Base-by-base conservation (phyloP, 2,888 invertebrate species). In the Saturnia japonica region DNA sequence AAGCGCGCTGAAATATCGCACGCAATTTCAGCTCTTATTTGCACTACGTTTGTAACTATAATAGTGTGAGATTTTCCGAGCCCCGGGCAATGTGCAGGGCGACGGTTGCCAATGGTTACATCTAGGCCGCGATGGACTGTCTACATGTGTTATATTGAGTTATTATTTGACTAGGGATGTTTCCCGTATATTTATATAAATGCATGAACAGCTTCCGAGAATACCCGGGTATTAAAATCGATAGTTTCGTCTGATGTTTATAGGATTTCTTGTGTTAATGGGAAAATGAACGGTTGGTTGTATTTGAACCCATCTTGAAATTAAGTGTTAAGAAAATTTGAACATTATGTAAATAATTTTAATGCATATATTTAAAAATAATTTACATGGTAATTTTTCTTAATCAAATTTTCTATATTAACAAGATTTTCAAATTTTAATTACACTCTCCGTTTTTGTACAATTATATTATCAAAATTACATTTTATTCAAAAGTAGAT, bases 141-240 rank as follows among this genome's bases (percentile, higher is more conserved):
- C 79, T 82, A 82, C 82, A 84, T 80, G 83, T 81, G 84, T 85
- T 85, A 82, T 82, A 83, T 80, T 80, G 80, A 83, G 84, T 86
- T 86, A 85, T 86, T 86, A 86, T 86, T 87, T 87, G 87, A 86
- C 82, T 83, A 84, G 81, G 83, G 83, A 83, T 84, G 83, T 81
- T 83, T 81, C 75, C 77, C 74, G 76, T 79, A 82, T 85, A 85
- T 85, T 84, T 86, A 86, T 86, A 80, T 81, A n/a, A n/a, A n/a
- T 78, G 76, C 76, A 79, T 78, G 76, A 78, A 77, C 75, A 80
- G 81, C 80, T 84, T 78, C 78, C 78, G 75, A 72, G 79, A 77
- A 77, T 80, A 75, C 78, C 78, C 74, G 78, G 80, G 80, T 82
- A 80, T 76, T 60, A 73, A 78, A 83, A 85, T 84, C 85, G 78